A percentile compares a stretch with the other conserved stretches of the same genome.
phyloP scores from a whole-genome alignment of 2,113 vertebrate genomes.

The Dicaeum eximium region DNA sequence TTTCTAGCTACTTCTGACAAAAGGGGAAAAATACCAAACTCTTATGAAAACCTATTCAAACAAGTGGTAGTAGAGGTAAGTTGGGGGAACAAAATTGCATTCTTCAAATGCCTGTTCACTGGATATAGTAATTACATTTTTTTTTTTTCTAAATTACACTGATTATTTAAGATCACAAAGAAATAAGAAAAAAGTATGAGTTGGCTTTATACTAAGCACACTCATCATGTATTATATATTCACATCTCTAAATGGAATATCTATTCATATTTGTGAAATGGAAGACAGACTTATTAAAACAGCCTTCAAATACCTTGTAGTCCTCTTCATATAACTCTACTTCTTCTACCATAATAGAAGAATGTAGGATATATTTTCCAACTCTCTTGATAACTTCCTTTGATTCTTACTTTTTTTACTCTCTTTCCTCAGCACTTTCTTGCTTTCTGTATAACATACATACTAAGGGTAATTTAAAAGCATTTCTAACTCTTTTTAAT shows the following conservation, averaged over 20 bases:
- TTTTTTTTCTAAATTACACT: neutral
- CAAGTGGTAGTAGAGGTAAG: neutral
- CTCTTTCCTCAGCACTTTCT: neutral
- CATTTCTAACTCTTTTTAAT: neutral
- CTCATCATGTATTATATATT: neutral
- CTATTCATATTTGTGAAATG: neutral
- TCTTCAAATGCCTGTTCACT: neutral
- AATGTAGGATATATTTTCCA: neutral
- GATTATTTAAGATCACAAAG: neutral
- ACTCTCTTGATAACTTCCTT: neutral
- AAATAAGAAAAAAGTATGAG: constrained; percentile 9
- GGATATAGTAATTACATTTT: neutral
- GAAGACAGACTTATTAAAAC: neutral
- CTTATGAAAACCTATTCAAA: neutral
- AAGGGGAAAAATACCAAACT: neutral
- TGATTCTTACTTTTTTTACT: neutral
- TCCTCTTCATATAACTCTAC: neutral
- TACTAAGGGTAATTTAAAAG: neutral
- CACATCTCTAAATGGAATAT: neutral
- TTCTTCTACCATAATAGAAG: neutral
- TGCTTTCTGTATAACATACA: neutral
- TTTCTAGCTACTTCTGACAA: neutral
- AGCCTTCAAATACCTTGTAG: neutral
- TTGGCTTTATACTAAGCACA: neutral
- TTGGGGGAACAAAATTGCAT: neutral